Evolutionary conservation across 2,113 vertebrate species (phyloP).

Genomic region (Ceyx margarethae): DNA sequence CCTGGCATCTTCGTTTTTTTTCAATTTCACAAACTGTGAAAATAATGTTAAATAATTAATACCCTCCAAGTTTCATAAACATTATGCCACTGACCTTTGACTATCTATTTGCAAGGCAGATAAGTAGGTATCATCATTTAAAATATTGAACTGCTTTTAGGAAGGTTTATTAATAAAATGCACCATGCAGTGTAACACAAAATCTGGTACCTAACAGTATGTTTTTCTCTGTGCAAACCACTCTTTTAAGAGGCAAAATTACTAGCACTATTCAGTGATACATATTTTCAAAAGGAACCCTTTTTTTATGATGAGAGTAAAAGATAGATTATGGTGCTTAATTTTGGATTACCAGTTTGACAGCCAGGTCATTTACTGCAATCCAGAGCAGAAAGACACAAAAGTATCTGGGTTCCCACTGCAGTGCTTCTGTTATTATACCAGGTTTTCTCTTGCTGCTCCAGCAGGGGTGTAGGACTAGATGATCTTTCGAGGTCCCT

Average conservation of each 20-base stretch:
- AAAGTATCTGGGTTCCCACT: neutral
- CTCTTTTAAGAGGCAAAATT: neutral
- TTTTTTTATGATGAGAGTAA: neutral
- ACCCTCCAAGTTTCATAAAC: neutral
- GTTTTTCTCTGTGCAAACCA: neutral
- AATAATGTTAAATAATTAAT: neutral
- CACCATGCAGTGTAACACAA: neutral
- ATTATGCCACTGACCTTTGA: neutral
- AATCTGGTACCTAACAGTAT: neutral
- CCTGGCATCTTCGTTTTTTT: rapidly evolving
- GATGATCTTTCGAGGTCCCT: too few relatives aligned
- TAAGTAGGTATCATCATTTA: neutral
- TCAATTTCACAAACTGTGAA: neutral
- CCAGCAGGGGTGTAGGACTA: too few relatives aligned
- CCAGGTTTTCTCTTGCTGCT: neutral
- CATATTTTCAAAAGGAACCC: neutral
- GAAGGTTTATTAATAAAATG: neutral
- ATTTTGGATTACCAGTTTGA: neutral
- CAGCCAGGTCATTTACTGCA: neutral
- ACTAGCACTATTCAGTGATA: neutral
- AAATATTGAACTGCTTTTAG: neutral
- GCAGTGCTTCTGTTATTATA: neutral
- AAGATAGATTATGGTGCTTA: neutral
- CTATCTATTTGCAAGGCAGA: neutral
- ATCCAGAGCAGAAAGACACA: neutral